Conservation (phyloP, 2,113 vertebrate genomes). For the Sinocyclocheilus rhinocerous region DNA sequence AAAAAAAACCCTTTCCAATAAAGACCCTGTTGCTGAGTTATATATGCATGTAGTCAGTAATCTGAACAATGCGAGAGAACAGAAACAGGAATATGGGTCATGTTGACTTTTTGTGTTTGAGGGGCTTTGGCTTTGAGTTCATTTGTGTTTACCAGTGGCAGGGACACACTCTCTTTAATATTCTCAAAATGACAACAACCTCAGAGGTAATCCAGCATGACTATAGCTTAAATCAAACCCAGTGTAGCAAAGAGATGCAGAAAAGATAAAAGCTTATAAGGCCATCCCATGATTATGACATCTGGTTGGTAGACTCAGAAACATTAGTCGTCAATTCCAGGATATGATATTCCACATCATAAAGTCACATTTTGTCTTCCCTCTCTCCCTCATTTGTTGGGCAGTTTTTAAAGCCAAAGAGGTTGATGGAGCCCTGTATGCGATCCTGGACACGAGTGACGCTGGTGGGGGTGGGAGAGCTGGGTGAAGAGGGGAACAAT, state of each 20-base stretch:
- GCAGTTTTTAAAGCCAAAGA: neutral
- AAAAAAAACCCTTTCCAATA: too few species aligned
- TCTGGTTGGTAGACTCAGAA: neutral
- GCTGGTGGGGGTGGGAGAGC: neutral
- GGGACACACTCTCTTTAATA: constrained; percentile 51
- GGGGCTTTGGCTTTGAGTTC: constrained; percentile 62
- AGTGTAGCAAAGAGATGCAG: neutral
- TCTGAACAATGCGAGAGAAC: neutral
- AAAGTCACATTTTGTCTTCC: neutral
- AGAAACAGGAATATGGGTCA: constrained; percentile 17
- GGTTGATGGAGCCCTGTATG: neutral
- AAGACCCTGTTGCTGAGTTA: too few species aligned
- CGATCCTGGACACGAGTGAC: neutral
- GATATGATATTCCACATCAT: neutral
- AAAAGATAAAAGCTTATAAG: constrained; percentile 21
- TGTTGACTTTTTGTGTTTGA: constrained; percentile 24
- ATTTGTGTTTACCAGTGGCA: neutral
- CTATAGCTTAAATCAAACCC: constrained; percentile 60
- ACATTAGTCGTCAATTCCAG: neutral
- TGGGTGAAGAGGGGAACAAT: neutral
- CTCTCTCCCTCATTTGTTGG: neutral
- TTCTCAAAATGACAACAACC: constrained; percentile 70
- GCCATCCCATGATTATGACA: neutral
- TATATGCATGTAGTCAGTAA: neutral
- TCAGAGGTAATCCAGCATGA: constrained; percentile 66